A percentile compares a stretch with the other conserved stretches of the same genome.
Evolutionary conservation across 2,113 vertebrate species (phyloP).

Genomic region (Coracopsis vasa): DNA sequence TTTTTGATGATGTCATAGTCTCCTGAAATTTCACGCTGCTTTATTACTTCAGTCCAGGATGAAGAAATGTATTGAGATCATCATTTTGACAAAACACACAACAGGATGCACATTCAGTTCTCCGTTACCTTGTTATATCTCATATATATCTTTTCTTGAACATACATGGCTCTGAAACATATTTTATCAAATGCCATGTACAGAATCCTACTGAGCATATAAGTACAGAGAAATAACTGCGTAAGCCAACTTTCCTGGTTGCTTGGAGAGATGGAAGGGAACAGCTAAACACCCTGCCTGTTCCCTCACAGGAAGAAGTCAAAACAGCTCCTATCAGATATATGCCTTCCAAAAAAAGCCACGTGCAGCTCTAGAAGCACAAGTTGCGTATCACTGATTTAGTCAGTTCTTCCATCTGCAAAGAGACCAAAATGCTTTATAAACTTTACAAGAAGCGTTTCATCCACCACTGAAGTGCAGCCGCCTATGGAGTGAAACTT

Average conservation of each 20-base stretch:
- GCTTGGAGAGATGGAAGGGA: conserved; percentile 50
- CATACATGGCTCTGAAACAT: background rate
- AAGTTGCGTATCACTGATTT: conserved; percentile 56
- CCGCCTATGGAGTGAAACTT: conserved; percentile 34
- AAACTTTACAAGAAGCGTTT: conserved; percentile 58
- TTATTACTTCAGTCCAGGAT: background rate
- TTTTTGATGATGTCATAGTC: conserved; percentile 22
- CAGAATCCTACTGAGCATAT: background rate
- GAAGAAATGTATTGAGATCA: background rate
- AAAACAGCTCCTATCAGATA: conserved; percentile 57
- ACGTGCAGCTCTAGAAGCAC: conserved; percentile 45
- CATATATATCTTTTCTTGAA: background rate
- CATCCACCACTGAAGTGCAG: conserved; percentile 47
- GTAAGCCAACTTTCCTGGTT: conserved; percentile 52
- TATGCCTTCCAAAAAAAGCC: conserved; percentile 62
- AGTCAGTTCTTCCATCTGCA: conserved; percentile 66
- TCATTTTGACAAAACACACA: background rate
- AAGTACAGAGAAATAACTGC: conserved; percentile 32
- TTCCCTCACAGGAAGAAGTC: conserved; percentile 60
- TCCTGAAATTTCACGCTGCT: background rate
- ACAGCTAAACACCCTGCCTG: conserved; percentile 62
- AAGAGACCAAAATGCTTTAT: conserved; percentile 51
- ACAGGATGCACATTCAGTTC: background rate
- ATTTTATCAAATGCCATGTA: conserved; percentile 33
- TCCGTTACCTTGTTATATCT: background rate